Base-by-base conservation (phyloP, 2,797 vertebrate species). In the Eleutherodactylus coqui region DNA sequence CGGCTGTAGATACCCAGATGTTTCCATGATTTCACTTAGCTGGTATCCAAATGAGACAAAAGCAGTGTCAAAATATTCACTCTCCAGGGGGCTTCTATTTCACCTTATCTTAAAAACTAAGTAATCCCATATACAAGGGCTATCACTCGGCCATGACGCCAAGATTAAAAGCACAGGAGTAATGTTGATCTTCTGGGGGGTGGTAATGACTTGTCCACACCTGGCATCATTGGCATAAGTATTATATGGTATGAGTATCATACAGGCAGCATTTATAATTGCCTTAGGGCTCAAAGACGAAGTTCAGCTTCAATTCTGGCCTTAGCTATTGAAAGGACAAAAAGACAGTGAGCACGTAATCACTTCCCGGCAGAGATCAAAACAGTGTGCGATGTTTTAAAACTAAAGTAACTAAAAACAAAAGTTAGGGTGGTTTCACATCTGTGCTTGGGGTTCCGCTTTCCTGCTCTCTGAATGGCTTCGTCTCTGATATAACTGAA, bases 1-100 rank as follows among this genome's bases (percentile, higher is more conserved):
- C n/a, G 17, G 43, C 27, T 72, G 36, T 43, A 41, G 21, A n/a
- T 72, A 41, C 21, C 69, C 69, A 72, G 69, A 72, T 72, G 69
- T 72, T 72, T 72, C 69, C 0, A 72, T 72, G 69, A 72, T 72
- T 72, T 72, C 69, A 72, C 38, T 72, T n/a, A 72, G 27, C 69
- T n/a, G 69, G 69, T 43, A 43, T 72, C 38, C 11, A 4, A 72
- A 72, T 5, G 21, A 72, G 38, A 72, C 69, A 72, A 72, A 72
- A 43, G 69, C 8, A 70, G 19, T 70, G 67, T 70, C 69, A 43
- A 72, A 72, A 43, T 41, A 13, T 38, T 72, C 69, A 72, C 64
- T 17, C 64, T 67, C 32, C 64, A 36, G 64, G 64, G 58, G 32
- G 34, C 24, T 60, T 14, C n/a, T 10, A 36, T 36, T 19, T 34